Conservation (phyloP, 2,113 vertebrate species). For the Labeo rohita region DNA sequence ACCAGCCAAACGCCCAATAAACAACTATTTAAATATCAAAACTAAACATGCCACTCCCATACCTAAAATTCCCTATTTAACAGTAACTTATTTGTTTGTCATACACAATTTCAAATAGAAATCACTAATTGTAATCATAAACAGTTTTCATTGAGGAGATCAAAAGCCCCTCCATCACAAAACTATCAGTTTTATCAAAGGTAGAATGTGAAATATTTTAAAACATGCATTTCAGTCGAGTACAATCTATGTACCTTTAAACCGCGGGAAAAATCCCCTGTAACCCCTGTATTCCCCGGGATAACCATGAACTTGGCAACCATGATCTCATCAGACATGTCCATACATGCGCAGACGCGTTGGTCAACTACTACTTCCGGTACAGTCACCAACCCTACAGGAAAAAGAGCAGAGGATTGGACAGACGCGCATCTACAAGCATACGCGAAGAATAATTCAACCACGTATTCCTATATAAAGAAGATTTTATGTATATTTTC, state of each 20-base stretch:
- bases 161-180: too few species aligned
- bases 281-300: too few species aligned
- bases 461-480: background rate
- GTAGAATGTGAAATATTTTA: background rate
- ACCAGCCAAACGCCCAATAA: too few species aligned
- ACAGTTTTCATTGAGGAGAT: background rate
- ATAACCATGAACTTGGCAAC: background rate
- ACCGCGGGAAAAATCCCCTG: background rate
- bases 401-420: background rate
- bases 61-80: too few species aligned
- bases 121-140: background rate
- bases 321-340: background rate
- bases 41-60: too few species aligned
- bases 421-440: background rate
- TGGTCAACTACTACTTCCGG: slow-evolving; percentile 10
- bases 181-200: too few species aligned
- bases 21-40: too few species aligned
- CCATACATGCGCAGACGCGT: slow-evolving; percentile 48
- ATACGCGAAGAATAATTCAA: background rate
- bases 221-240: background rate
- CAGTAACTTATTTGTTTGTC: background rate
- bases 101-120: background rate
- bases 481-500: background rate
- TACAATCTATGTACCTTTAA: background rate
- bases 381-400: background rate